Evolutionary conservation across 2,113 vertebrate species (phyloP).

Genomic region (Sceloporus tristichus): DNA sequence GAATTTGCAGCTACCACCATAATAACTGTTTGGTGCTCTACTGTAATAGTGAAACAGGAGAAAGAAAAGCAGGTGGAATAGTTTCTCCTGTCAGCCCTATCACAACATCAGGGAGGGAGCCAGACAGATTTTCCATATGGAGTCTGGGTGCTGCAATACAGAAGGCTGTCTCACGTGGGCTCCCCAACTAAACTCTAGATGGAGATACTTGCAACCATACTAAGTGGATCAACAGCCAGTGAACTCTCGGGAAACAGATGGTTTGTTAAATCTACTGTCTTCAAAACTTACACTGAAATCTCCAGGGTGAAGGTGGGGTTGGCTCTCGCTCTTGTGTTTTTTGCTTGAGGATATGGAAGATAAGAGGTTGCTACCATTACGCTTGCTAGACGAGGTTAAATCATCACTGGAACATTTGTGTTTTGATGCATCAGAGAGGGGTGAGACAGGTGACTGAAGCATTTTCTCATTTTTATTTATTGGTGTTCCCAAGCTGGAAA

Average conservation of each 20-base stretch:
- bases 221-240: neutral
- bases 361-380: conserved; percentile 72
- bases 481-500: conserved; percentile 83
- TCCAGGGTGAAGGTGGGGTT: conserved; percentile 68
- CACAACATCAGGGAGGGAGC: neutral
- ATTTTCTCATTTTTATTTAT: conserved; percentile 88
- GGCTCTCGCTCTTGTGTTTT: conserved; percentile 79
- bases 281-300: conserved; percentile 78
- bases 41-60: too few species aligned
- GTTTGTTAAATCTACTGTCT: conserved; percentile 20
- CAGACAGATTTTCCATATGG: neutral
- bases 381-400: conserved; percentile 77
- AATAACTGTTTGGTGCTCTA: too few species aligned
- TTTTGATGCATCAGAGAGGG: conserved; percentile 84
- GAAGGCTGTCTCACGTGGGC: neutral
- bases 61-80: too few species aligned
- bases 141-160: neutral
- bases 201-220: neutral
- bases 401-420: conserved; percentile 81
- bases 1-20: too few species aligned
- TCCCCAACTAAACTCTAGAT: neutral
- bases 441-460: conserved; percentile 88
- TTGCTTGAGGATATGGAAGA: conserved; percentile 78
- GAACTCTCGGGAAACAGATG: neutral
- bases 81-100: too few species aligned